Conservation (phyloP, 2,113 vertebrate genomes). For the Sitta europaea region DNA sequence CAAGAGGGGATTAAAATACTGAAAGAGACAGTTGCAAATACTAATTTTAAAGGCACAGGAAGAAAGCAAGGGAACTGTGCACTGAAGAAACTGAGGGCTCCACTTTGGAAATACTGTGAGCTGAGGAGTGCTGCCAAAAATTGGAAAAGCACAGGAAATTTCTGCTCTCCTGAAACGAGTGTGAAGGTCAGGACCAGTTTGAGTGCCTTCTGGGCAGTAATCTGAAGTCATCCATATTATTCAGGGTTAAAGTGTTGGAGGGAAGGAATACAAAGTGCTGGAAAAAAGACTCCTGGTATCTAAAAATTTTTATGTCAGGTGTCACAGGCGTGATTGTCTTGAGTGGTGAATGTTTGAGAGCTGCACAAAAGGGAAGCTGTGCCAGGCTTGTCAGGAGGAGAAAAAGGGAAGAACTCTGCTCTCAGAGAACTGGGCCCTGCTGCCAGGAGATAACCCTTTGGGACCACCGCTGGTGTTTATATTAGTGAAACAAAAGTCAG, state of each 20-base stretch:
- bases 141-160: background rate
- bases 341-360: background rate
- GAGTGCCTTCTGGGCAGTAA: background rate
- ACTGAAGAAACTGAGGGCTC: background rate
- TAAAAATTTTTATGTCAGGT: background rate
- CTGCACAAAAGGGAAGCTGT: background rate
- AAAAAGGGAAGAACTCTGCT: background rate
- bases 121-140: background rate
- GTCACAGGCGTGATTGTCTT: rapidly evolving
- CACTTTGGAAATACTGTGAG: background rate
- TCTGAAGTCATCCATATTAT: background rate
- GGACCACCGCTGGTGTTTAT: background rate
- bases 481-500: background rate
- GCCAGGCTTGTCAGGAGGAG: background rate
- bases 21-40: background rate
- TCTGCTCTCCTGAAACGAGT: rapidly evolving
- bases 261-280: background rate
- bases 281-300: background rate
- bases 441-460: background rate
- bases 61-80: background rate
- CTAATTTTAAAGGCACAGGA: background rate
- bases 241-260: background rate
- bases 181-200: background rate
- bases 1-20: background rate
- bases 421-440: no score